phyloP scores from a whole-genome alignment of 2,113 vertebrate species.

The Camelus bactrianus region DNA sequence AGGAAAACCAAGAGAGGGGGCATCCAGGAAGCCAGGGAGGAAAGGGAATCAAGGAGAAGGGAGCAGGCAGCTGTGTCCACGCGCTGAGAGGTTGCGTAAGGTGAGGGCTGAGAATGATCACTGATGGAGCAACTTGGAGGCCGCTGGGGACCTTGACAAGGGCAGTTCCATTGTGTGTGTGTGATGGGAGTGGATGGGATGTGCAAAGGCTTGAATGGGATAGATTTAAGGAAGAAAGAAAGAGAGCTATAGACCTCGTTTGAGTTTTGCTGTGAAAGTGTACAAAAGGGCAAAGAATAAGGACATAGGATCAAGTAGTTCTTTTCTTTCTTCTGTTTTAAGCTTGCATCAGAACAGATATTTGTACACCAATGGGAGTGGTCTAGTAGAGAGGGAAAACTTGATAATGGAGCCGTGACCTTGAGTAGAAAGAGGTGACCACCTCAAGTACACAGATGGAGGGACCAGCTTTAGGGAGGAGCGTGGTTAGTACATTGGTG shows the following conservation, averaged over 20 bases:
- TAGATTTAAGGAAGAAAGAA: not conserved
- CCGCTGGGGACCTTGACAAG: no score
- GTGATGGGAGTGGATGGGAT: not conserved
- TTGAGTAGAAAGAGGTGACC: not conserved
- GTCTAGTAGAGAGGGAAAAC: not conserved
- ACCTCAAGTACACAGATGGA: not conserved
- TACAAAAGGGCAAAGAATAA: not conserved
- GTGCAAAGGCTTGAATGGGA: not conserved
- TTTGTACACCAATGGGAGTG: not conserved
- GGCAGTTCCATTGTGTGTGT: not conserved
- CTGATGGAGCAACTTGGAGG: not conserved
- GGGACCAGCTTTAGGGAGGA: not conserved
- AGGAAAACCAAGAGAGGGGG: not conserved
- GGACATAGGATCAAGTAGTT: not conserved
- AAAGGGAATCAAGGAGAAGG: not conserved
- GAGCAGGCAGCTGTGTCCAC: fast-evolving
- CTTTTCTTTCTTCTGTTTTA: not conserved
- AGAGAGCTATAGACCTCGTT: not conserved
- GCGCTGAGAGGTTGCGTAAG: not conserved
- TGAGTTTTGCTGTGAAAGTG: not conserved
- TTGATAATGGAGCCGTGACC: not conserved
- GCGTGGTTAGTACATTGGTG: fast-evolving
- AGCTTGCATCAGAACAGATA: not conserved
- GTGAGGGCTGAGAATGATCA: not conserved
- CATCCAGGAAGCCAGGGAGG: not conserved